A percentile compares a stretch with the other conserved stretches of the same genome.
These are phyloP conservation scores for Botia almorhae DNA, from an alignment of 2,797 vertebrate species.

Conservation along the genomic window DNA sequence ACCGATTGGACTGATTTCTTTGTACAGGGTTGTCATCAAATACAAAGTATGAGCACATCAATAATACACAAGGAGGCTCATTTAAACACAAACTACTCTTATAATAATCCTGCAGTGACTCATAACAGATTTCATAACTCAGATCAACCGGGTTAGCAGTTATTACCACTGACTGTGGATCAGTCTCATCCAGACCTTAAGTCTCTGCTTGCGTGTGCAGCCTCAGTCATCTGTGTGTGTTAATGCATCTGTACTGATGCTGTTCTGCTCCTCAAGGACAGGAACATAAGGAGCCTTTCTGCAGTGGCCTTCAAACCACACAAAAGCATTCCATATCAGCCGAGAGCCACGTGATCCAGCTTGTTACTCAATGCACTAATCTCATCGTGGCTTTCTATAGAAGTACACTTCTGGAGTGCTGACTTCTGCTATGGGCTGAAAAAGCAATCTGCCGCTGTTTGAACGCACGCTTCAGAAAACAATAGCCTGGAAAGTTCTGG, in stretches of 20 bases:
- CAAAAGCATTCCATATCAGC: neutral
- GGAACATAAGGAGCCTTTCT: neutral
- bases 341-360: neutral
- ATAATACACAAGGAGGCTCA: neutral
- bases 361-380: neutral
- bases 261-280: neutral
- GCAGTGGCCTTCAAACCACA: constrained; percentile 11
- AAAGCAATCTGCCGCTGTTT: neutral
- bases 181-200: neutral
- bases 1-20: too few species aligned
- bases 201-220: neutral
- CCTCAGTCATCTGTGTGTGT: neutral
- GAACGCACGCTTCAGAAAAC: neutral
- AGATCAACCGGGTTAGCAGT: neutral
- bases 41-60: neutral
- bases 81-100: neutral
- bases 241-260: neutral
- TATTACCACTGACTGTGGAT: neutral
- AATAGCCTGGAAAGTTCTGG: neutral
- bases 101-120: neutral
- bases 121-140: neutral
- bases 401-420: neutral
- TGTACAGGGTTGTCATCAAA: neutral
- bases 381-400: constrained; percentile 3
- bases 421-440: neutral